phyloP scores from a whole-genome alignment of 2,888 invertebrate species.

The Esperia sulphurella region DNA sequence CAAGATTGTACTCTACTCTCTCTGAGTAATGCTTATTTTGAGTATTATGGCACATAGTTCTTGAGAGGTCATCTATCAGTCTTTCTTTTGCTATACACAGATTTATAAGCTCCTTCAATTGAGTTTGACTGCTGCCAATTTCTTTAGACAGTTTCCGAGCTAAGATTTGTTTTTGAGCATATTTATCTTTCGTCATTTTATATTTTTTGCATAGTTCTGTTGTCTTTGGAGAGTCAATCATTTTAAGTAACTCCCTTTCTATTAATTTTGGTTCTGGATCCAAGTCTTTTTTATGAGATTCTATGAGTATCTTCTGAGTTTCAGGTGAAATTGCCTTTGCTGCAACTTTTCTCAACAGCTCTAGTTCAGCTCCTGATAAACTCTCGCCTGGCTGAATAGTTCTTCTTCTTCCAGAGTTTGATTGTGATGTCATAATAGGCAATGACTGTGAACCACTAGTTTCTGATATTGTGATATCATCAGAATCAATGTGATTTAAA shows the following conservation, averaged over 20 bases:
- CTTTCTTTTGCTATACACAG: conserved; percentile 83
- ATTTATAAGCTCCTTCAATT: conserved; percentile 85
- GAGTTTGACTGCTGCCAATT: conserved; percentile 82
- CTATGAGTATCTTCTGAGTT: conserved; percentile 75
- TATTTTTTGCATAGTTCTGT: conserved; percentile 73
- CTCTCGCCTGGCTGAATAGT: conserved; percentile 82
- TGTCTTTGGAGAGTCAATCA: conserved; percentile 73
- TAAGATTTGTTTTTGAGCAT: conserved; percentile 68
- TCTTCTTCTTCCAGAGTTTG: conserved; percentile 71
- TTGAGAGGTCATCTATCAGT: conserved; percentile 83
- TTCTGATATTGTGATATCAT: conserved; percentile 74
- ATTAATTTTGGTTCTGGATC: conserved; percentile 77
- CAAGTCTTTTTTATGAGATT: conserved; percentile 76
- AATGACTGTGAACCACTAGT: conserved; percentile 71
- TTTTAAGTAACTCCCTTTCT: conserved; percentile 72
- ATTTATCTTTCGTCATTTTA: conserved; percentile 75
- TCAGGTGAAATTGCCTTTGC: conserved; percentile 74
- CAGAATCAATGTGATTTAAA: conserved; percentile 72
- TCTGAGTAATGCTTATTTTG: conserved; percentile 72
- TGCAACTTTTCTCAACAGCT: conserved; percentile 80
- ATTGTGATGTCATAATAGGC: conserved; percentile 70
- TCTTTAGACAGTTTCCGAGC: conserved; percentile 76
- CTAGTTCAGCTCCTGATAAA: conserved; percentile 79
- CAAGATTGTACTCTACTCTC: conserved; percentile 75
- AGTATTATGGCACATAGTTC: conserved; percentile 48